Evolutionary conservation across 2,113 vertebrate genomes (phyloP).

Genomic region (Mionectes macconnelli): DNA sequence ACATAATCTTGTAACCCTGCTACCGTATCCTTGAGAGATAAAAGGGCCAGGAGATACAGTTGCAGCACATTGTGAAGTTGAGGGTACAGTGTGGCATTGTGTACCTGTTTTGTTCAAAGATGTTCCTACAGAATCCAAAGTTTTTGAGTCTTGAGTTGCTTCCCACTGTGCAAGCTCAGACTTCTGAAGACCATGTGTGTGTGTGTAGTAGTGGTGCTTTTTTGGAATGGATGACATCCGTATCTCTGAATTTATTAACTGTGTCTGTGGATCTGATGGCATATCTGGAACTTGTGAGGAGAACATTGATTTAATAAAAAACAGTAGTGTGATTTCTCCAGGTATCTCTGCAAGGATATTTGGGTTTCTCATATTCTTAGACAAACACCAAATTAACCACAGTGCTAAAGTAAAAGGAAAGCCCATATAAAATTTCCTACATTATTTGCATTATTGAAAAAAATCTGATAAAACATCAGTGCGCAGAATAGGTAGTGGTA

Average conservation of each 20-base stretch:
- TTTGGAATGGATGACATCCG: neutral
- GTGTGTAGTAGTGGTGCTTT: neutral
- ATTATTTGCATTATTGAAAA: neutral
- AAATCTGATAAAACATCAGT: neutral
- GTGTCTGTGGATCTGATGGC: neutral
- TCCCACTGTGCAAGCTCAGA: neutral
- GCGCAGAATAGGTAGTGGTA: neutral
- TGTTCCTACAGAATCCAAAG: neutral
- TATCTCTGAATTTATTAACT: neutral
- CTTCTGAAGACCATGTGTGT: neutral
- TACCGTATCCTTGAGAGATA: neutral
- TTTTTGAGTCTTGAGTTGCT: neutral
- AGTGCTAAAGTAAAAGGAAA: neutral
- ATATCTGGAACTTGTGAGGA: neutral
- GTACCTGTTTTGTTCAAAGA: rapidly evolving
- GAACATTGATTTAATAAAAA: neutral
- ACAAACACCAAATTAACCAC: neutral
- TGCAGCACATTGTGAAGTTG: neutral
- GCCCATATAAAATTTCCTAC: neutral
- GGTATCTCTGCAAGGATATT: neutral
- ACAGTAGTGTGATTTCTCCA: neutral
- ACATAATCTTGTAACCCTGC: neutral
- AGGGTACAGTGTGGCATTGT: neutral
- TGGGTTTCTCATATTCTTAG: neutral
- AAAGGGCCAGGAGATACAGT: neutral